Evolutionary conservation across 2,797 vertebrate species (phyloP).

Genomic region (Tangara arthus): DNA sequence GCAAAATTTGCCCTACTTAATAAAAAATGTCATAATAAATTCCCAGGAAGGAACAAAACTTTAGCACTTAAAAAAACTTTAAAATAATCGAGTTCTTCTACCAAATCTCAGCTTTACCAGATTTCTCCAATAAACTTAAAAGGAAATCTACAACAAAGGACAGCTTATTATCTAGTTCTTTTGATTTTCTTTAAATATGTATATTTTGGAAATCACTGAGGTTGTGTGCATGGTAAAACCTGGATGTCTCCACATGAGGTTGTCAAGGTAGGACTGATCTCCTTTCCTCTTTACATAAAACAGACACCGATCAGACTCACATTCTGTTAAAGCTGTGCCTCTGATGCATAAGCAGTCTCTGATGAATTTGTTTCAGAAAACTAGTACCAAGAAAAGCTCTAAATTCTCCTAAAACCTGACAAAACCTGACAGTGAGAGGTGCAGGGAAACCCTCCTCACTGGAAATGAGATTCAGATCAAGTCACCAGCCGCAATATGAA

Average conservation of each 20-base stretch:
- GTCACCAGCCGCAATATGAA: background rate
- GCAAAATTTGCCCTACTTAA: background rate
- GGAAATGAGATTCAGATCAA: background rate
- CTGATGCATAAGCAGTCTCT: background rate
- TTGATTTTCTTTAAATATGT: background rate
- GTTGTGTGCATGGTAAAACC: background rate
- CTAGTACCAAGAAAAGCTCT: background rate
- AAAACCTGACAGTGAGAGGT: background rate
- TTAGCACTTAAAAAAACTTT: background rate
- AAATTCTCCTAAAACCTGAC: background rate
- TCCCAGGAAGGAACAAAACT: background rate
- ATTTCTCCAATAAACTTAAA: background rate
- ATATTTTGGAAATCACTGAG: slow-evolving; percentile 10
- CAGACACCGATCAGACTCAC: background rate
- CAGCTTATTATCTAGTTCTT: background rate
- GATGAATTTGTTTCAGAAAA: background rate
- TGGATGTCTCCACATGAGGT: background rate
- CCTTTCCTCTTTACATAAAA: background rate
- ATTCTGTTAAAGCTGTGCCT: background rate
- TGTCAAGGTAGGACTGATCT: slow-evolving; percentile 24
- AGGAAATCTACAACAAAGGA: background rate
- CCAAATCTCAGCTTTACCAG: background rate
- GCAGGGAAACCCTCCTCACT: background rate
- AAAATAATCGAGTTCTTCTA: background rate
- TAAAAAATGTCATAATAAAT: background rate